These are phyloP conservation scores for Watersipora subatra DNA, from an alignment of 1,140 invertebrate genomes.

Conservation along the genomic window DNA sequence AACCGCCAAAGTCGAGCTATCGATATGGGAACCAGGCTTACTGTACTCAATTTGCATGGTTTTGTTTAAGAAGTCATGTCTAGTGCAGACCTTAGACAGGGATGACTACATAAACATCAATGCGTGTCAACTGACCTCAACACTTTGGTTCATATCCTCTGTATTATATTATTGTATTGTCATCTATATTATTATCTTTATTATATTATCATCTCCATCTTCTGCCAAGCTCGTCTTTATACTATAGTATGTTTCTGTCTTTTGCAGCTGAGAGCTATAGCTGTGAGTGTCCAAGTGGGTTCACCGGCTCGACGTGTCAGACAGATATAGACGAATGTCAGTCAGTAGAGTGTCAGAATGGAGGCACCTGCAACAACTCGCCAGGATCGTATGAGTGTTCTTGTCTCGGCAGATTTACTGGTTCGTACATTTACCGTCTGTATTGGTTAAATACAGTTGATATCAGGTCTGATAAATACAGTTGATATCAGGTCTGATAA, in stretches of 20 bases:
- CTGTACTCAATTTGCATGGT: no score
- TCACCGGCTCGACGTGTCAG: conserved; percentile 27
- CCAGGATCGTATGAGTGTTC: conserved; percentile 11
- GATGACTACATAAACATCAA: neutral
- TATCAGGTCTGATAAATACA: neutral
- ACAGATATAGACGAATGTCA: conserved; percentile 24
- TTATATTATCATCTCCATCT: no score
- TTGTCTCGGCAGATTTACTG: conserved; percentile 12
- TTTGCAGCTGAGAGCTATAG: conserved; percentile 18
- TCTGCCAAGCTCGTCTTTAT: neutral
- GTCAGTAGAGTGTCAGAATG: conserved; percentile 17
- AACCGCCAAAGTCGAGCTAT: no score
- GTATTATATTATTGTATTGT: no score
- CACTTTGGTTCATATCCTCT: neutral
- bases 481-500: neutral
- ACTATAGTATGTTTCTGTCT: neutral
- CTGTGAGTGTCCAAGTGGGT: conserved; percentile 31
- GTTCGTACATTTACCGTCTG: neutral
- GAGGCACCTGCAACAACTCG: conserved; percentile 17
- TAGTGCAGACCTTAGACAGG: neutral
- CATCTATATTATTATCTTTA: no score
- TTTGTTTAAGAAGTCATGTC: no score
- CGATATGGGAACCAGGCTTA: no score
- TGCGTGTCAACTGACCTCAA: neutral
- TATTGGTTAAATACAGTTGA: neutral